Evolutionary conservation across 2,113 vertebrate genomes (phyloP), one percentile per base, ranked within the genome.

Genomic region (Podarcis cretensis): DNA sequence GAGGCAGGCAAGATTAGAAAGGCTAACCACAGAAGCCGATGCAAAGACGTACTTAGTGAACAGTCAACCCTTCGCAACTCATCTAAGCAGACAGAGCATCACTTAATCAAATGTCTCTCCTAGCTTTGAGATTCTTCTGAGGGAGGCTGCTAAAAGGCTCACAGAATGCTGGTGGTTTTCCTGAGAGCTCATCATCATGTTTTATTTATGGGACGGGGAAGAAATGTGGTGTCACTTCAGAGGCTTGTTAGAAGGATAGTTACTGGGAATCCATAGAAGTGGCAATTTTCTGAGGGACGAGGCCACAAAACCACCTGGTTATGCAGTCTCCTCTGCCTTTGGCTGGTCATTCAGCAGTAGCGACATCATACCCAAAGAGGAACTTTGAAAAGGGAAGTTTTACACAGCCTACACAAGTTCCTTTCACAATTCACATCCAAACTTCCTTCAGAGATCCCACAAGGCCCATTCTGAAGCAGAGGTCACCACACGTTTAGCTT

Each of bases 31-130:
- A 54, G 82, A 84, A 84, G 66, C 40, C 20, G 37, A 71, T n/a
- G 66, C 66, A 82, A 21, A 65, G 68, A 48, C 20, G 27, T 57
- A 54, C 18, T 30, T 43, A 57, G 43, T 54, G 83, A 84, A 73
- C 30, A 73, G 68, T 73, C 40, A 73, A 23, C 83, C 20, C 83
- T 73, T 54, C 68, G 18, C 27, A 5, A 57, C 43, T 84, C 68
- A 73, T 84, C 68, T 73, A n/a, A 84, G 69, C 30, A 84, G 83
- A 54, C 68, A 57, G 68, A 84, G 30, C 43, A 84, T 35, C 68
- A 73, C 83, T 84, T 84, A 84, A 84, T 84, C 40, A 84, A 84
- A 84, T 73, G 40, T 84, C 83, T 73, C 68, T 69, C 40, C 40
- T 43, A 57, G 43, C 68, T 84, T 73, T 84, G 48, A 57, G 30